Conservation (phyloP, 2,113 vertebrate species). For the Bothrops jararaca region DNA sequence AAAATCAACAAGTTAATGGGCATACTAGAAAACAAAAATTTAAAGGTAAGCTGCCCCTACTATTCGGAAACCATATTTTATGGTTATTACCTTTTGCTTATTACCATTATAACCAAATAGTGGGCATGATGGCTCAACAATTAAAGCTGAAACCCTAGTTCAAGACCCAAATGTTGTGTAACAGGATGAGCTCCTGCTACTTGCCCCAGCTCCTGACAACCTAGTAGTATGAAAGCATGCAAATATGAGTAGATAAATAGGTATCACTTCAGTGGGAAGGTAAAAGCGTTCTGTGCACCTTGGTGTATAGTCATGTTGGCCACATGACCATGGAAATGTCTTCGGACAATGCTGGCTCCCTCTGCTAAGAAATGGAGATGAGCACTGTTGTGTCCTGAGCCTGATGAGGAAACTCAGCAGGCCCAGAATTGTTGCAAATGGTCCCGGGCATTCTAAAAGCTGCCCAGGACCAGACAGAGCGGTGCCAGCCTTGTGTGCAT, state of each 20-base stretch:
- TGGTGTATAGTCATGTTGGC: neutral
- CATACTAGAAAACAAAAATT: constrained; percentile 59
- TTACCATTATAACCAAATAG: neutral
- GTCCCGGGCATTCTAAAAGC: too few relatives aligned
- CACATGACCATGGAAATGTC: neutral
- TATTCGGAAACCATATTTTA: neutral
- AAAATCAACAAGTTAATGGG: neutral
- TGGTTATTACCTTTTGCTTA: neutral
- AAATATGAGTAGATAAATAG: neutral
- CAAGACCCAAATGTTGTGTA: neutral
- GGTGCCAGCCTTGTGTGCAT: too few relatives aligned
- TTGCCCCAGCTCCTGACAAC: neutral
- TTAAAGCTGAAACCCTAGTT: neutral
- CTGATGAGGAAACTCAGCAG: too few relatives aligned
- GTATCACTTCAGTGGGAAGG: neutral
- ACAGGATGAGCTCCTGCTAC: neutral
- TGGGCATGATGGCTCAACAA: neutral
- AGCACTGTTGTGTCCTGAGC: too few relatives aligned
- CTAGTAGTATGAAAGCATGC: neutral
- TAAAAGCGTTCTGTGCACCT: neutral
- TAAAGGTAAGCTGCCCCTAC: neutral
- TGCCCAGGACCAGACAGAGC: too few relatives aligned
- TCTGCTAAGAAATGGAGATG: neutral
- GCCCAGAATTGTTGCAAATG: too few relatives aligned
- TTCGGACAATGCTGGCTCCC: neutral